Evolutionary conservation across 2,113 vertebrate genomes (phyloP).

Genomic region (Mustela nigripes): DNA sequence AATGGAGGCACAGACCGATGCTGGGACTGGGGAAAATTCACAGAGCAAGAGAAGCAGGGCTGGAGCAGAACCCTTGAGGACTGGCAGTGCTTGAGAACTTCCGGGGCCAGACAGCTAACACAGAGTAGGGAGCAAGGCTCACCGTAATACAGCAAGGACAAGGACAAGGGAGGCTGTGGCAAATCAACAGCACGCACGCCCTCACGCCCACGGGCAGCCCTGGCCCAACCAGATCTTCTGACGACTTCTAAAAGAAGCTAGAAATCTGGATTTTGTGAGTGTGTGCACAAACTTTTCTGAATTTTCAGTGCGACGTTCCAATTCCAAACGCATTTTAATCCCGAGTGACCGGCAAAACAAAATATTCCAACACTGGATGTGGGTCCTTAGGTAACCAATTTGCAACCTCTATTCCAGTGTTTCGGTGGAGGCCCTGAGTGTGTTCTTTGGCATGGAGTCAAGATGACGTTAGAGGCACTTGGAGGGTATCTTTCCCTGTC

Average conservation of each 20-base stretch:
- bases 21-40: not conserved
- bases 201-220: fast-evolving
- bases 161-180: fast-evolving
- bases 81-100: no score
- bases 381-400: not conserved
- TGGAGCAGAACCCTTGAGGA: not conserved
- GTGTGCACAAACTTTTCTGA: not conserved
- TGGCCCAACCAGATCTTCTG: not conserved
- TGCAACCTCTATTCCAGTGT: not conserved
- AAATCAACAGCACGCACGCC: fast-evolving
- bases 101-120: not conserved
- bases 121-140: not conserved
- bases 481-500: conserved; percentile 6
- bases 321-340: conserved; percentile 4
- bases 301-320: not conserved
- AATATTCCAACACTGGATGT: fast-evolving
- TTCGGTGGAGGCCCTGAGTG: not conserved
- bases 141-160: fast-evolving
- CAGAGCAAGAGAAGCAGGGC: not conserved
- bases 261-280: not conserved
- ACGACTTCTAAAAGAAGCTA: not conserved
- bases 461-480: not conserved
- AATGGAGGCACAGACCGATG: not conserved
- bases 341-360: not conserved
- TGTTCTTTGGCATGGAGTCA: not conserved